Evolutionary conservation across 2,888 invertebrate genomes (phyloP), one percentile per base, ranked within the genome.

Genomic region (Ophraella communa): DNA sequence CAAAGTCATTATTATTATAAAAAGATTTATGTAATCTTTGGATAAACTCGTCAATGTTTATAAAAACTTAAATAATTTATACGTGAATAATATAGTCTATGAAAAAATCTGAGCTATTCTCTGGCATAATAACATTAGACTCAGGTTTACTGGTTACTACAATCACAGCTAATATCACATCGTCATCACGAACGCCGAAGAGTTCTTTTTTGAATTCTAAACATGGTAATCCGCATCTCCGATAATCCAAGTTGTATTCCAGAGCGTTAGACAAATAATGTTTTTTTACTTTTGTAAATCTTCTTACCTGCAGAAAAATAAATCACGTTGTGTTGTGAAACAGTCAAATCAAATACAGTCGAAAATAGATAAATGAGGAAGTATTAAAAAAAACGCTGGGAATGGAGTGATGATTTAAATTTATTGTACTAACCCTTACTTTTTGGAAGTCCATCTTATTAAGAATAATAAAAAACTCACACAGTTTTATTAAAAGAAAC

Each of bases 191-290:
- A 4, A 33, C 2, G 10, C 14, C 2, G 7, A 27, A 4, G n/a
- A 70, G 53, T 20, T 18, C 5, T 33, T 60, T 61, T 20, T 42
- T n/a, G 52, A 69, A 70, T 14, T n/a, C 5, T 7, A 62, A 45
- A 14, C 20, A 5, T 4, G 42, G 1, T 18, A 68, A 17, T 4
- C 67, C 64, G 49, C 73, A 74, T 39, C 76, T 58, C 59, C 75
- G 49, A 21, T 71, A 68, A 51, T 76, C 76, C 44, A 74, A 56
- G 51, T 76, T 76, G 45, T 71, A 71, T 45, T 69, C 60, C 17
- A 74, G 21, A 5, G 72, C 73, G 5, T 44, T 20, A 4, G 57
- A 42, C 21, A 66, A 47, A 47, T 64, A 70, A 2, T 35, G 17
- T 4, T 53, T 44, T 8, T 27, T 21, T 4, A 76, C 56, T 24